These are phyloP conservation scores for Pectinophora gossypiella DNA, from an alignment of 1,140 invertebrate genomes.

Conservation along the genomic window DNA sequence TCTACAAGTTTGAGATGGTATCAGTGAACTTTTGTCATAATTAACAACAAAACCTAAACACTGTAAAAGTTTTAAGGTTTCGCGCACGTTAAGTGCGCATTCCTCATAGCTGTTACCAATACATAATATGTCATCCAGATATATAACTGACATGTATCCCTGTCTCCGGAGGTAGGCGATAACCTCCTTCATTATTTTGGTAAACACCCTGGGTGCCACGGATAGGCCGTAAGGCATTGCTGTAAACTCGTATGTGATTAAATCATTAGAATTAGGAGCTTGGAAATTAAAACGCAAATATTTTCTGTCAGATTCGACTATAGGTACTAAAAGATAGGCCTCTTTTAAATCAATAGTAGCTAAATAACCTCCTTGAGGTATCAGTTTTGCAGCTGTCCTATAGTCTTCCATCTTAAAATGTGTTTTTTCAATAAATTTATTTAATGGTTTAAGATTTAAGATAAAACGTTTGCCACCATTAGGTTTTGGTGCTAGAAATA, in stretches of 20 bases:
- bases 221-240: neutral
- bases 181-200: conserved; percentile 4
- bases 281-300: neutral
- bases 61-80: conserved; percentile 8
- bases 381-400: neutral
- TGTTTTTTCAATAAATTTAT: neutral
- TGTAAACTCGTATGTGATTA: neutral
- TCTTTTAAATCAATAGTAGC: conserved; percentile 1
- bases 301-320: neutral
- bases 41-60: conserved; percentile 11
- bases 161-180: conserved; percentile 5
- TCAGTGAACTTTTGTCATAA: conserved; percentile 5
- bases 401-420: conserved; percentile 2
- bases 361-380: neutral
- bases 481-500: neutral
- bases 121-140: conserved; percentile 10
- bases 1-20: conserved; percentile 5
- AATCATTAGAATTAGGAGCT: neutral
- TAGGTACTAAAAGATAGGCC: neutral
- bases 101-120: neutral
- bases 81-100: neutral
- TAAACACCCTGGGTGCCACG: conserved; percentile 2
- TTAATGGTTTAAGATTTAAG: neutral
- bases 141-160: neutral
- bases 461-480: conserved; percentile 2